phyloP scores from a whole-genome alignment of 2,888 invertebrate genomes.

The Synergus itoensis region DNA sequence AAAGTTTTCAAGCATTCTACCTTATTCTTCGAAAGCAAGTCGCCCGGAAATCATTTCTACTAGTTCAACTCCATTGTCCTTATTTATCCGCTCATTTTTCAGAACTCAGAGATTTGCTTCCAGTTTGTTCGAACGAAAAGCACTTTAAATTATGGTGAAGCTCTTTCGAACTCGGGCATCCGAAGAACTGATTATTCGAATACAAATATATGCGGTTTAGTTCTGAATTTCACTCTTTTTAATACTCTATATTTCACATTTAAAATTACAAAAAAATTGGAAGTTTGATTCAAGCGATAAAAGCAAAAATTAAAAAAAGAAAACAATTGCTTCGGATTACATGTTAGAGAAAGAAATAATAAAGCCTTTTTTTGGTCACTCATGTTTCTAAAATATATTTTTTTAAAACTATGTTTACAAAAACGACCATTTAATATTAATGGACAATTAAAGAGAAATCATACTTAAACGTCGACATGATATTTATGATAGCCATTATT shows the following conservation, averaged over 20 bases:
- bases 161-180: constrained; percentile 4
- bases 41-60: constrained; percentile 29
- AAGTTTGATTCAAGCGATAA: neutral
- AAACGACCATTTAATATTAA: neutral
- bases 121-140: constrained; percentile 41
- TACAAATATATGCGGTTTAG: neutral
- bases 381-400: neutral
- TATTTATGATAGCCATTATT: neutral
- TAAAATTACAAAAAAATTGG: too few relatives aligned
- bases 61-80: constrained; percentile 38
- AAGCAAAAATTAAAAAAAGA: neutral
- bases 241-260: neutral
- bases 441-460: neutral
- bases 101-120: constrained; percentile 44
- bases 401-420: neutral
- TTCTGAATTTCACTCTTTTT: neutral
- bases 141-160: constrained; percentile 40
- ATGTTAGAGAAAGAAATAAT: neutral
- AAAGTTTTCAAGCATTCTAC: constrained; percentile 16
- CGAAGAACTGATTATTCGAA: constrained; percentile 9
- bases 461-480: neutral
- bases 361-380: neutral
- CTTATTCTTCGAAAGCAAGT: constrained; percentile 16
- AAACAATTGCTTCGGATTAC: neutral
- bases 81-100: constrained; percentile 47